Conservation (phyloP, 2,888 invertebrate genomes). For the Polydrusus cervinus region DNA sequence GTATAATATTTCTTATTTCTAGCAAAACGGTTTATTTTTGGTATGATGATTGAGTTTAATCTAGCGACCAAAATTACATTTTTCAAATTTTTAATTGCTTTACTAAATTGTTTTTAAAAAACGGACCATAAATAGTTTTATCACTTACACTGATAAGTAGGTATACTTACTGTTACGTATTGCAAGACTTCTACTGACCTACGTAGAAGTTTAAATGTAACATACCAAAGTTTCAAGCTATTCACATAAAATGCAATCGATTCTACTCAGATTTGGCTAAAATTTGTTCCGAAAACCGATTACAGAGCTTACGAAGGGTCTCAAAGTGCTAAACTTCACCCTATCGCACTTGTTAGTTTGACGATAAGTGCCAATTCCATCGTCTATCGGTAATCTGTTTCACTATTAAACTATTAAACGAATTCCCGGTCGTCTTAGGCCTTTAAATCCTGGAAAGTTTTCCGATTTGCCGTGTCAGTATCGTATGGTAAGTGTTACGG, state of each 20-base stretch:
- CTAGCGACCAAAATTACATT: too few relatives aligned
- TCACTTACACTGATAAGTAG: too few relatives aligned
- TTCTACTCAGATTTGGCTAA: constrained; percentile 38
- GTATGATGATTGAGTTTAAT: too few relatives aligned
- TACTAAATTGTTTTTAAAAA: too few relatives aligned
- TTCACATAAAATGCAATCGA: constrained; percentile 44
- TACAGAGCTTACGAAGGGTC: constrained; percentile 60
- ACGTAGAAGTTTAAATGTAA: too few relatives aligned
- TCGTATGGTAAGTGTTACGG: constrained; percentile 30
- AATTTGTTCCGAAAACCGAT: constrained; percentile 49
- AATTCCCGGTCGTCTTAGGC: constrained; percentile 26
- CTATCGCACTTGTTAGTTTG: constrained; percentile 67
- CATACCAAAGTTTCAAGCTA: constrained; percentile 26
- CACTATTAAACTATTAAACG: constrained; percentile 39
- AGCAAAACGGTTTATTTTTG: too few relatives aligned
- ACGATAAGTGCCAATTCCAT: constrained; percentile 59
- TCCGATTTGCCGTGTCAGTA: constrained; percentile 29
- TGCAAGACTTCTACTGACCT: too few relatives aligned
- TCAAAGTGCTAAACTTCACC: constrained; percentile 62
- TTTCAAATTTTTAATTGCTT: too few relatives aligned
- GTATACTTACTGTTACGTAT: too few relatives aligned
- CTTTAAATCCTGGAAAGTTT: constrained; percentile 46
- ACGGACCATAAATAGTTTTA: too few relatives aligned
- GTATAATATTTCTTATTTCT: too few relatives aligned
- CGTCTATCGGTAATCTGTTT: constrained; percentile 28